A percentile compares a stretch with the other conserved stretches of the same genome.
Evolutionary conservation across 2,888 invertebrate genomes (phyloP).

Genomic region (Papilio elwesi): DNA sequence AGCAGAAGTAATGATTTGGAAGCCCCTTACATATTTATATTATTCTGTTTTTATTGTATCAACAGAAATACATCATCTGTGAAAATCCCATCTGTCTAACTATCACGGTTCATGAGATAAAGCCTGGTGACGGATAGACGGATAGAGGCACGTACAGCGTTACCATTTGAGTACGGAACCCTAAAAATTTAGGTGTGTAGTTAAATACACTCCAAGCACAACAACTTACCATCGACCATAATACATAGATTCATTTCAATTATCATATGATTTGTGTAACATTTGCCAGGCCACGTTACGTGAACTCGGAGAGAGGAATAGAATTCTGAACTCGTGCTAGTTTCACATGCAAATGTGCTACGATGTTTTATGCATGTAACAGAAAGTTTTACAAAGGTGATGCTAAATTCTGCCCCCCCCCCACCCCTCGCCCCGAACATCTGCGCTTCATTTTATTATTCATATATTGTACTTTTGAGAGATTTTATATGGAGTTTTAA

Average conservation of each 20-base stretch:
- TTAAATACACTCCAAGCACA: no score
- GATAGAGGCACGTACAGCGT: no score
- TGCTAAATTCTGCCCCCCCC: conserved; percentile 13
- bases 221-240: no score
- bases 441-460: conserved; percentile 9
- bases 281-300: background rate
- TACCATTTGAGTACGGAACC: no score
- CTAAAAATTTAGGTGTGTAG: no score
- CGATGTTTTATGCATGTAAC: conserved; percentile 15
- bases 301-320: background rate
- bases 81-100: no score
- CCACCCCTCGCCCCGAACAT: conserved; percentile 18
- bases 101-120: no score
- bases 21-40: no score
- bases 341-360: conserved; percentile 14
- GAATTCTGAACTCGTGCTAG: conserved; percentile 2
- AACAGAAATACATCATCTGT: no score
- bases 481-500: background rate
- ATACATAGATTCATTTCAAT: background rate
- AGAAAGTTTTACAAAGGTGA: conserved; percentile 22
- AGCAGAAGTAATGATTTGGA: no score
- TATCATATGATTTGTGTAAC: background rate
- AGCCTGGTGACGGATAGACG: no score
- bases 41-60: no score
- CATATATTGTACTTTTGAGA: background rate